Evolutionary conservation across 1,140 invertebrate species (phyloP).

Genomic region (Cepaea nemoralis): DNA sequence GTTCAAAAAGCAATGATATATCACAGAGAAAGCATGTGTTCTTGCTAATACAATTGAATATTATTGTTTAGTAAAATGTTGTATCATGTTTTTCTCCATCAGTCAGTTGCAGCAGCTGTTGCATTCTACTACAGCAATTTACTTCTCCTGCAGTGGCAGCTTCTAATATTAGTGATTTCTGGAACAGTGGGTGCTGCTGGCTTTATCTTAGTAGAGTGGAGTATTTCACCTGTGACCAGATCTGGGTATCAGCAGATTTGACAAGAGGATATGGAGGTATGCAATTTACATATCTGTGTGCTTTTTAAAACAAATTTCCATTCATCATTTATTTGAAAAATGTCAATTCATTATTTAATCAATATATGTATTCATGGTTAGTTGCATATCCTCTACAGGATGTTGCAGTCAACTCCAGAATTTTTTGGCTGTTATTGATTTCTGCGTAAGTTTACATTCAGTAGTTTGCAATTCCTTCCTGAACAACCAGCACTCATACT

Average conservation of each 20-base stretch:
- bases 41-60: too few species aligned
- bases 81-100: constrained; percentile 67
- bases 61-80: not conserved
- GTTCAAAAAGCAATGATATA: too few species aligned
- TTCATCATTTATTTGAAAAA: not conserved
- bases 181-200: constrained; percentile 83
- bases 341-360: too few species aligned
- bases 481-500: too few species aligned
- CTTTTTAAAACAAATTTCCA: too few species aligned
- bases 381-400: too few species aligned
- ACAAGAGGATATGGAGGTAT: constrained; percentile 9
- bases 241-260: constrained; percentile 59
- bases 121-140: constrained; percentile 90
- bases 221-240: constrained; percentile 42
- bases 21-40: too few species aligned
- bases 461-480: too few species aligned
- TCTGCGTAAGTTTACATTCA: too few species aligned
- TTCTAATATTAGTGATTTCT: constrained; percentile 82
- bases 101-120: constrained; percentile 90
- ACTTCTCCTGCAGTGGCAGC: constrained; percentile 83
- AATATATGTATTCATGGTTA: too few species aligned
- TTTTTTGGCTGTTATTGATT: too few species aligned
- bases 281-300: not conserved
- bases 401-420: too few species aligned
- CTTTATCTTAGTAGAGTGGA: constrained; percentile 86